Evolutionary conservation across 2,888 invertebrate genomes (phyloP), one percentile per base, ranked within the genome.

Genomic region (Zhuqinia jingwanae): DNA sequence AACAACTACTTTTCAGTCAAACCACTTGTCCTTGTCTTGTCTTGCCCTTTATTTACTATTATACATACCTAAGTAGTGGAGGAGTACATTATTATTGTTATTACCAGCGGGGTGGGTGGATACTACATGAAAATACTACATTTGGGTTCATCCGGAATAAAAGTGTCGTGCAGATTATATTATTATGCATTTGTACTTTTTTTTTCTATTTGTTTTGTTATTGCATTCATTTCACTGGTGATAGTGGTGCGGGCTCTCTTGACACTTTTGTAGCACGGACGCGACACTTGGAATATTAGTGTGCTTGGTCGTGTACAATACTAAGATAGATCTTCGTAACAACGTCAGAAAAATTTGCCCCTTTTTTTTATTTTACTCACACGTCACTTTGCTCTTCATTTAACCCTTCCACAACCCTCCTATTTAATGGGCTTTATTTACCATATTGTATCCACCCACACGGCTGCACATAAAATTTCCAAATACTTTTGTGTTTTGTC

Each of bases 201-300:
- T 77, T 2, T n/a, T 78, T 78, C 45, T 60, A 15, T 6, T 25
- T 78, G 36, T 78, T 79, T 68, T 10, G n/a, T 79, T 63, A 65
- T 79, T 79, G 30, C 56, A 15, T n/a, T n/a, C n/a, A n/a, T n/a
- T n/a, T n/a, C n/a, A n/a, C n/a, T n/a, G n/a, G n/a, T n/a, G n/a
- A n/a, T n/a, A n/a, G 47, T 80, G 50, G 63, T 56, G 56, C 56
- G 80, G 42, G 50, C 70, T 47, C 79, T 81, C 81, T 73, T 73
- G 81, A 81, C 81, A 81, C 80, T 80, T 81, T 77, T 50, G 56
- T 45, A 63, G 70, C 73, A 25, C 45, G 60, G 22, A 25, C 10
- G 2, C 20, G 58, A 17, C 65, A 47, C 25, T 11, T 20, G 22
- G 8, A 17, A n/a, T n/a, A n/a, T n/a, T n/a, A n/a, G n/a, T n/a